phyloP scores from a whole-genome alignment of 2,888 invertebrate species.

The Conomelus anceps region DNA sequence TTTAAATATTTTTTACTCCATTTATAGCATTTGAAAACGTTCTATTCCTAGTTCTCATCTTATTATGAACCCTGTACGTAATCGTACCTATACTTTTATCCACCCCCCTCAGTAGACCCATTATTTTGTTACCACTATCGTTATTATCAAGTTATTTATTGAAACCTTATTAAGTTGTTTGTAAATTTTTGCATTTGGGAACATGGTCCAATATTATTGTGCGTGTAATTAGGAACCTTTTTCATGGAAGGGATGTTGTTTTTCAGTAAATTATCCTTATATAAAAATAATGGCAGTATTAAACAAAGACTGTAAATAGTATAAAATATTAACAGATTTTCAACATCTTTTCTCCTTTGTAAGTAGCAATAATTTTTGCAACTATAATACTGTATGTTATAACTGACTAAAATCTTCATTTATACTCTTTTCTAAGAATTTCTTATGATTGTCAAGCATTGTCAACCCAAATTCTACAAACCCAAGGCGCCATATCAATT shows the following conservation, averaged over 20 bases:
- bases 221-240: no score
- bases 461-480: no score
- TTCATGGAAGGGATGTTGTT: neutral
- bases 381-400: neutral
- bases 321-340: neutral
- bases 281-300: neutral
- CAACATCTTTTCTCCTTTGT: no score
- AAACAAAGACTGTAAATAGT: neutral
- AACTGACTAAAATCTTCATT: neutral
- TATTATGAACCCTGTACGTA: neutral
- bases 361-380: neutral
- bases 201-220: neutral
- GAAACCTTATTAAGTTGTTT: neutral
- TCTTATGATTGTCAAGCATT: no score
- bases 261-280: neutral
- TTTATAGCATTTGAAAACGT: neutral
- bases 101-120: neutral
- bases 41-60: neutral
- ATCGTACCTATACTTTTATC: neutral
- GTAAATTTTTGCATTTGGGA: neutral
- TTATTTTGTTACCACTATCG: neutral
- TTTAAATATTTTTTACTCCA: neutral
- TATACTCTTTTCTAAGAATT: neutral
- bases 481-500: no score
- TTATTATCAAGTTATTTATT: neutral